Conservation (phyloP, 2,113 vertebrate species). For the Chionomys nivalis region DNA sequence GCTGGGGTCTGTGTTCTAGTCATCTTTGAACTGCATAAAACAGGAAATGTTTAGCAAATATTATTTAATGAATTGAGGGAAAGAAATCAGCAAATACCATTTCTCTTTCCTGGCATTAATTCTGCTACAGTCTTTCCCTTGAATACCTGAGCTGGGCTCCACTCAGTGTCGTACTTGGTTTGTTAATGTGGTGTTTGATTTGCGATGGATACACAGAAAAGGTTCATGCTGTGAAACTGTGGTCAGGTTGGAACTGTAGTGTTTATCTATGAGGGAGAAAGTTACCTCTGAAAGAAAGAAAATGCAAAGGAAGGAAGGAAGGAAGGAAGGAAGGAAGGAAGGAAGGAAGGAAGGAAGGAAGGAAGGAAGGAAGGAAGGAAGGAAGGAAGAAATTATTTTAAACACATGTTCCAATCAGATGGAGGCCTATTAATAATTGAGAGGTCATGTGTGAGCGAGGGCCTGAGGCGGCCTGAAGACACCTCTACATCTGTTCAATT, state of each 20-base stretch:
- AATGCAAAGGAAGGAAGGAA: not conserved
- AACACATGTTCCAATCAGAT: not conserved
- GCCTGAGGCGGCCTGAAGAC: not conserved
- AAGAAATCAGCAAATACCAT: not conserved
- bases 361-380: not conserved
- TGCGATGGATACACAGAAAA: not conserved
- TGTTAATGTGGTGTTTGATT: not conserved
- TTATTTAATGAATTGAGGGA: not conserved
- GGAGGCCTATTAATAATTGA: not conserved
- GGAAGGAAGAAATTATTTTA: too few relatives aligned
- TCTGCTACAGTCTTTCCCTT: not conserved
- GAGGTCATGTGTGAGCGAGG: fast-evolving
- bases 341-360: too few relatives aligned
- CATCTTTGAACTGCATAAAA: not conserved
- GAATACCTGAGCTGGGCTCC: not conserved
- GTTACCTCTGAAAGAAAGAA: not conserved
- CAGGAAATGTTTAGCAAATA: not conserved
- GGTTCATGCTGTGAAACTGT: not conserved
- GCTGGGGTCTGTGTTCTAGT: not conserved
- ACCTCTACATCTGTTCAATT: not conserved
- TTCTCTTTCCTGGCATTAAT: not conserved
- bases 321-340: too few relatives aligned
- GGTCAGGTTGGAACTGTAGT: not conserved
- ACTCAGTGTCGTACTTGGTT: not conserved
- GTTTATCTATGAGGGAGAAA: not conserved